Evolutionary conservation across 2,888 invertebrate genomes (phyloP), one percentile per base, ranked within the genome.

Genomic region (Eugnorisma glareosa): DNA sequence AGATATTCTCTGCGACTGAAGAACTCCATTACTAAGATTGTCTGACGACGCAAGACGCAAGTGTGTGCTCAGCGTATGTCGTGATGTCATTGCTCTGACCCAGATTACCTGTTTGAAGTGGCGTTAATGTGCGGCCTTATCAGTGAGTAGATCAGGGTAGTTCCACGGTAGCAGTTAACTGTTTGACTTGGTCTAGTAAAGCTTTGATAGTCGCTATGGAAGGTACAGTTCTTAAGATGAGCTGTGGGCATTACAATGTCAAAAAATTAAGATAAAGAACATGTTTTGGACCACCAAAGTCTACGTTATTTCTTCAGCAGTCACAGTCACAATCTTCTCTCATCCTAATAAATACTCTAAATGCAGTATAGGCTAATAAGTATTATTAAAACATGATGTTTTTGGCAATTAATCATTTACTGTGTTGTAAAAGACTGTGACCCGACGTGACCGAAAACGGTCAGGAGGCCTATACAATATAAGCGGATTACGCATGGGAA

Each of bases 41-140:
- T 66, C 72, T 77, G 31, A 70, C 70, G 59, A 67, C 69, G 66
- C 69, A 59, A 84, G 24, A 35, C 74, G 80, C 24, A 13, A 84
- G 74, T 75, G 87, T 86, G 81, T 13, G 54, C 66, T 45, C 18
- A 28, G 35, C 70, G 40, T 78, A 37, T 67, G 64, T 73, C 77
- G 73, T 88, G 88, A 88, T 90, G 90, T 90, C 90, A 88, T 90
- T 90, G 89, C 89, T 86, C 88, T 90, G 92, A 87, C 92, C 91
- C 84, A 89, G 83, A 90, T 92, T 89, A 89, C 90, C 88, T 91
- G 89, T 89, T 87, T 91, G 86, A 88, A 88, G 87, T 87, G 81
- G 89, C 86, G 83, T 87, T 88, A 86, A 76, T 77, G 79, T 85
- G 74, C 77, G 77, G 77, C 74, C 85, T 90, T 91, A 92, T 91